These are phyloP conservation scores for Saturnia japonica DNA, from an alignment of 2,888 invertebrate genomes.

Conservation along the genomic window DNA sequence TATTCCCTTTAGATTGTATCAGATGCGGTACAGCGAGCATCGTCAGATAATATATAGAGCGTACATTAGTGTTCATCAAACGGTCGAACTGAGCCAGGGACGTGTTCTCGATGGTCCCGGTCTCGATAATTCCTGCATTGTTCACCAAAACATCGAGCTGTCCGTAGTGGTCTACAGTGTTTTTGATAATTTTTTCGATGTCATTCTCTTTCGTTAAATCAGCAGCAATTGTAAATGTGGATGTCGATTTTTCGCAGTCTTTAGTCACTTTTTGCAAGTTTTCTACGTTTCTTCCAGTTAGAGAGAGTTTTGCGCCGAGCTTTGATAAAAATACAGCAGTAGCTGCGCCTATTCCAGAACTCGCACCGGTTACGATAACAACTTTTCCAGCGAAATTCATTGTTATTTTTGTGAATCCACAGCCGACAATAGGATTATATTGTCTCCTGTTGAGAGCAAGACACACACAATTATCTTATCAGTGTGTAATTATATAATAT, in stretches of 20 bases:
- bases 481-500: constrained; percentile 30
- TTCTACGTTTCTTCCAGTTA: constrained; percentile 86
- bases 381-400: constrained; percentile 87
- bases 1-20: constrained; percentile 91
- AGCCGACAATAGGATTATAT: constrained; percentile 6
- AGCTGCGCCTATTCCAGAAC: constrained; percentile 92
- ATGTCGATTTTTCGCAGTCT: constrained; percentile 60
- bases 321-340: constrained; percentile 89
- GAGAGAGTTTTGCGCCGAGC: constrained; percentile 87
- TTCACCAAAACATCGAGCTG: constrained; percentile 93
- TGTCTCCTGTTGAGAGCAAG: constrained; percentile 17
- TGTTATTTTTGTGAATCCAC: constrained; percentile 25
- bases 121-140: constrained; percentile 93
- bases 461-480: constrained; percentile 38
- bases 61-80: constrained; percentile 94
- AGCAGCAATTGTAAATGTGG: constrained; percentile 83
- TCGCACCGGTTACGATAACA: constrained; percentile 89
- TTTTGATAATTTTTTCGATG: constrained; percentile 86
- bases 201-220: constrained; percentile 89
- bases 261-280: constrained; percentile 79
- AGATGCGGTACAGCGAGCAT: constrained; percentile 94
- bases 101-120: constrained; percentile 92
- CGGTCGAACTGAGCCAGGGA: constrained; percentile 93
- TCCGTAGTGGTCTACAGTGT: constrained; percentile 88
- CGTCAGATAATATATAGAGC: constrained; percentile 90